Conservation (phyloP, 2,888 invertebrate genomes). For the Tetragnatha montana region DNA sequence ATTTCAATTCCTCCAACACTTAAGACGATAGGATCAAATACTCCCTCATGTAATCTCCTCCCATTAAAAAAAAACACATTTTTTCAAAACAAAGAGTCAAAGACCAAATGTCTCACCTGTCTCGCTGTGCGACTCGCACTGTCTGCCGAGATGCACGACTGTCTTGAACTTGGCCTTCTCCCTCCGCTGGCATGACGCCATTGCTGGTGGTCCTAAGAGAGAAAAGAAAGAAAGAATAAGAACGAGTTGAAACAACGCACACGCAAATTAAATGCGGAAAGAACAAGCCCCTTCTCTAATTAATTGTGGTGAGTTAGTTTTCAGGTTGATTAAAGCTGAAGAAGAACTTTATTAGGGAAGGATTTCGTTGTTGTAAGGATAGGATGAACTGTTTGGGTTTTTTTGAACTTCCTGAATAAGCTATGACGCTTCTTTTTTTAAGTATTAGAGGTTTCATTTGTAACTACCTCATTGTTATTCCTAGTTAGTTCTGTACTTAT, state of each 20-base stretch:
- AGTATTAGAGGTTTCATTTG: neutral
- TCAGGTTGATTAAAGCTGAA: constrained; percentile 9
- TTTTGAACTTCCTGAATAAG: neutral
- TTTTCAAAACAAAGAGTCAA: neutral
- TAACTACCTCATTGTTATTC: neutral
- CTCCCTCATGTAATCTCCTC: too few species aligned
- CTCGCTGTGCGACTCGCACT: constrained; percentile 32
- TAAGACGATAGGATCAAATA: too few species aligned
- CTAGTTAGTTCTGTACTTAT: neutral
- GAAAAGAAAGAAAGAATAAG: constrained; percentile 1
- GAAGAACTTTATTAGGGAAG: constrained; percentile 8
- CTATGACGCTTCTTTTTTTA: neutral
- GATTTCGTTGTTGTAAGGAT: neutral
- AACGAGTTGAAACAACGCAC: neutral
- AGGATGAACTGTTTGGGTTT: neutral
- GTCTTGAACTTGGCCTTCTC: constrained; percentile 52
- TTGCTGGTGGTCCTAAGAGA: constrained; percentile 61
- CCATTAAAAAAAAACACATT: too few species aligned
- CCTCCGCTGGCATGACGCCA: constrained; percentile 43
- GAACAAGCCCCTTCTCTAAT: constrained; percentile 4
- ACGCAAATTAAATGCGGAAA: neutral
- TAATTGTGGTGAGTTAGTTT: constrained; percentile 22
- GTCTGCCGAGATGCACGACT: constrained; percentile 43
- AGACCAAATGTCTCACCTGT: constrained; percentile 43
- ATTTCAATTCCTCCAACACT: too few species aligned